These are phyloP conservation scores for Isurus oxyrinchus DNA, from an alignment of 2,113 vertebrate species.

Conservation along the genomic window DNA sequence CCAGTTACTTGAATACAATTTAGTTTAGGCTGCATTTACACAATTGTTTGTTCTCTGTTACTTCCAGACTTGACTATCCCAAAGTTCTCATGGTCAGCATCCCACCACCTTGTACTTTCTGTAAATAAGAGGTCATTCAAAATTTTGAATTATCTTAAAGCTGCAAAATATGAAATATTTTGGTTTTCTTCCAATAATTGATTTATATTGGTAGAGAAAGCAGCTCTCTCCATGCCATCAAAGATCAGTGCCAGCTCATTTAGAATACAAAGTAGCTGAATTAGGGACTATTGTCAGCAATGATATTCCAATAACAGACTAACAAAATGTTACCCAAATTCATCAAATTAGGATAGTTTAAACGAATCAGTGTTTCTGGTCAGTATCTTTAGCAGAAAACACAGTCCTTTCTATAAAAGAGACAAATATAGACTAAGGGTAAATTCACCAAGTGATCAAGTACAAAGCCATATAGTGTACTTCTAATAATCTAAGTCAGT, in stretches of 20 bases:
- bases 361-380: not conserved
- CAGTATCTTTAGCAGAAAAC: not conserved
- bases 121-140: not conserved
- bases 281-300: not conserved
- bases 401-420: not conserved
- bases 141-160: not conserved
- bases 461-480: not conserved
- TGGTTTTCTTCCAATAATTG: not conserved
- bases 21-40: not conserved
- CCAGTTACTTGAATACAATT: not conserved
- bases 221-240: not conserved
- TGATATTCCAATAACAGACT: not conserved
- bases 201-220: not conserved
- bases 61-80: not conserved
- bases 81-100: not conserved
- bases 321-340: not conserved
- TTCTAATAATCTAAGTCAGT: not conserved
- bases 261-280: not conserved
- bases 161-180: not conserved
- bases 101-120: not conserved
- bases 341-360: not conserved
- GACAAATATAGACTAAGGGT: not conserved
- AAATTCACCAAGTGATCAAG: not conserved
- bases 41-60: not conserved
- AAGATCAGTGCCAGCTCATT: not conserved